phyloP scores from a whole-genome alignment of 2,113 vertebrate genomes.

The Sapayoa aenigma region DNA sequence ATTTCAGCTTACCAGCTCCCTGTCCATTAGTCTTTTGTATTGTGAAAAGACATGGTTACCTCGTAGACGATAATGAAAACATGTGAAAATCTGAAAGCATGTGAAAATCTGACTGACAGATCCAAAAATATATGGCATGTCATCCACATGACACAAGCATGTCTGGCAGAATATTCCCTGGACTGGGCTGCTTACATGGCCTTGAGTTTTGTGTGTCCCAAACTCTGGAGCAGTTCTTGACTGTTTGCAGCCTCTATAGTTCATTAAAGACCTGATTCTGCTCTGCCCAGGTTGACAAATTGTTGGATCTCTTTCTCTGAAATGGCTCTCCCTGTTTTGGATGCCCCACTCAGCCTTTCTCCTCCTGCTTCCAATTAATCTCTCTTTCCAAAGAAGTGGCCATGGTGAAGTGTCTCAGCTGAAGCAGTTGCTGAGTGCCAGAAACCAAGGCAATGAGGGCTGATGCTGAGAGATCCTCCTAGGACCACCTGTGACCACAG shows the following conservation, averaged over 20 bases:
- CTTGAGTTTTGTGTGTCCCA: background rate
- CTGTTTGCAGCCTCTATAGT: background rate
- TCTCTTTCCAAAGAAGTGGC: background rate
- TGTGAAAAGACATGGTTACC: background rate
- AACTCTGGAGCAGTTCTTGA: background rate
- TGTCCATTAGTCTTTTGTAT: background rate
- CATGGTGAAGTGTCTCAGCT: background rate
- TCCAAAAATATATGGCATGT: background rate
- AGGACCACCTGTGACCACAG: fast-evolving
- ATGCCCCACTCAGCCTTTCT: background rate
- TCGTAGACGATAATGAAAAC: background rate
- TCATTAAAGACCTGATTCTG: background rate
- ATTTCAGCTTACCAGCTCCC: background rate
- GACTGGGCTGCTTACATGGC: background rate
- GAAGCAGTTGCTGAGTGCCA: background rate
- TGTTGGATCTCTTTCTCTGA: background rate
- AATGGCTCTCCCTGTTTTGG: background rate
- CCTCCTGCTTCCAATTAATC: background rate
- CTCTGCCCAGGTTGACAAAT: background rate
- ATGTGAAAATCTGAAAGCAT: background rate
- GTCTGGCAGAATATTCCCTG: background rate
- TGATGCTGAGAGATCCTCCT: background rate
- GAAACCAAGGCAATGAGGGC: background rate
- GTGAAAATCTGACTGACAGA: background rate
- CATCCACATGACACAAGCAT: background rate